phyloP scores from a whole-genome alignment of 2,113 vertebrate species.

The Neolamprologus caudopunctatus region DNA sequence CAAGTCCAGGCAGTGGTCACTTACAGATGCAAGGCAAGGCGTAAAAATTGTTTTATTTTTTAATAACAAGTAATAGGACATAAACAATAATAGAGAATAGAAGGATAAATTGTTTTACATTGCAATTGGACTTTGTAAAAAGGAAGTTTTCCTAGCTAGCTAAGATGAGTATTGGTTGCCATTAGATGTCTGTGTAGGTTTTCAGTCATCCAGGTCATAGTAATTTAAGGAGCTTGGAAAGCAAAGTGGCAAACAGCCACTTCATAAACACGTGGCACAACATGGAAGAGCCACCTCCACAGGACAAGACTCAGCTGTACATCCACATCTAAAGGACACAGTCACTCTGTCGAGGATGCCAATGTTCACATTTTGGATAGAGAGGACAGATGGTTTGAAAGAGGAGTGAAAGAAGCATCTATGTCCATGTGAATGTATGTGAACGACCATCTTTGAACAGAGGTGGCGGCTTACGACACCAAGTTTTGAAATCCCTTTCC shows the following conservation, averaged over 20 bases:
- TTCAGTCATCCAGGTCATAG: background rate
- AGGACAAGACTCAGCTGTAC: background rate
- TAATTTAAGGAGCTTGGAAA: background rate
- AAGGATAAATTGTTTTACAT: background rate
- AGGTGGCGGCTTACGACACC: background rate
- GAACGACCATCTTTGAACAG: background rate
- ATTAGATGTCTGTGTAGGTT: background rate
- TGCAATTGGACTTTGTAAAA: background rate
- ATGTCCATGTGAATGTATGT: background rate
- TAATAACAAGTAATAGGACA: background rate
- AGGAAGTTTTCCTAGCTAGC: background rate
- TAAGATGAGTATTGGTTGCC: background rate
- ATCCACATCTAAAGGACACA: rapidly evolving
- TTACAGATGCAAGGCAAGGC: rapidly evolving
- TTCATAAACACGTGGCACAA: background rate
- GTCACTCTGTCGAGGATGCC: background rate
- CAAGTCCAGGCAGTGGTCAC: background rate
- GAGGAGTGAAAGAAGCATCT: background rate
- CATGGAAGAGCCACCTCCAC: background rate
- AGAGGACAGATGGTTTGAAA: background rate
- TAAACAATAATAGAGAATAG: background rate
- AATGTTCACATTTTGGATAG: background rate
- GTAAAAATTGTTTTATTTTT: background rate
- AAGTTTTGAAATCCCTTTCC: background rate
- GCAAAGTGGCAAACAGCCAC: background rate